phyloP scores from a whole-genome alignment of 2,888 invertebrate species.

The Cyclophora punctaria region DNA sequence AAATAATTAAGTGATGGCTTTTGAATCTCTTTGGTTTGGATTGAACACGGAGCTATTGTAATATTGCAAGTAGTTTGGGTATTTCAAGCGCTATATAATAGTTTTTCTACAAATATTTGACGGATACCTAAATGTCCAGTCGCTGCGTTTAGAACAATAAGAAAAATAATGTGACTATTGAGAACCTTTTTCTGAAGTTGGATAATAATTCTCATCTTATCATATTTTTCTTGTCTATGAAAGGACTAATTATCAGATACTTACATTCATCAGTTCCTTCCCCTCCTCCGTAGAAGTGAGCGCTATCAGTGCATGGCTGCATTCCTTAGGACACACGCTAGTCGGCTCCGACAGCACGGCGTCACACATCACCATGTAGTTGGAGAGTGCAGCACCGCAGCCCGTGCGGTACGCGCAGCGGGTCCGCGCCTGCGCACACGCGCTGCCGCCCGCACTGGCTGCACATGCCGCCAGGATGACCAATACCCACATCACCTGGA shows the following conservation, averaged over 20 bases:
- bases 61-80: no score
- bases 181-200: no score
- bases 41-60: no score
- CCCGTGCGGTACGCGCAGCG: slow-evolving; percentile 85
- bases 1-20: no score
- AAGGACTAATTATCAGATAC: slow-evolving; percentile 27
- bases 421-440: slow-evolving; percentile 80
- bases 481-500: slow-evolving; percentile 60
- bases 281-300: slow-evolving; percentile 87
- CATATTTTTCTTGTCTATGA: background rate
- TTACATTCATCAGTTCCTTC: slow-evolving; percentile 83
- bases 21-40: no score
- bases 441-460: slow-evolving; percentile 44
- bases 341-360: slow-evolving; percentile 77
- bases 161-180: no score
- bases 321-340: slow-evolving; percentile 79
- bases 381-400: slow-evolving; percentile 84
- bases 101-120: no score
- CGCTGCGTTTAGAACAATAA: no score
- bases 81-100: no score
- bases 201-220: no score
- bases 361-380: slow-evolving; percentile 84
- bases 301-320: slow-evolving; percentile 85
- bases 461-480: slow-evolving; percentile 41
- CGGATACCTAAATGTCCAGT: no score